Percentiles rank a stretch among this genome's conserved stretches.
phyloP scores from a whole-genome alignment of 2,888 invertebrate genomes.

The Lepeophtheirus nordmannii region DNA sequence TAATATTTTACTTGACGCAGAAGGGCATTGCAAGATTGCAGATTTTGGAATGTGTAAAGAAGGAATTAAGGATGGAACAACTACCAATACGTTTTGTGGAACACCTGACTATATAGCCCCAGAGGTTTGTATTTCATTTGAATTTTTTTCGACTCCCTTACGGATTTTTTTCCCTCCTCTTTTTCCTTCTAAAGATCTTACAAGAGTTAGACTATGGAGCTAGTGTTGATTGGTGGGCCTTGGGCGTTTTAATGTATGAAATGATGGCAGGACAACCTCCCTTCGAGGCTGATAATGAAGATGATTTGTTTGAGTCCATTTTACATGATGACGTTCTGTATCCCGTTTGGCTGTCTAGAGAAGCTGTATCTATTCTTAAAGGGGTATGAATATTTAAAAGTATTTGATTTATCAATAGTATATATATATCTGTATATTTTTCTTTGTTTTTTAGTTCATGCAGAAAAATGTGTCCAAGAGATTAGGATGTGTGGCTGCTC shows the following conservation, averaged over 20 bases:
- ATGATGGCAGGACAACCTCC: constrained; percentile 99
- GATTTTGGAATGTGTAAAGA: constrained; percentile 99
- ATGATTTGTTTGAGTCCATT: constrained; percentile 95
- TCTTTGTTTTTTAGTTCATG: constrained; percentile 52
- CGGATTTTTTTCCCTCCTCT: background rate
- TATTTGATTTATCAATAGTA: too few relatives aligned
- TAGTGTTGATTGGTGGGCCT: constrained; percentile 62
- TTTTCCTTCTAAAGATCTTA: constrained; percentile 46
- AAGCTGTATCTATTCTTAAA: constrained; percentile 76
- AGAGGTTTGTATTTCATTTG: constrained; percentile 43
- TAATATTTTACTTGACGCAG: constrained; percentile 88
- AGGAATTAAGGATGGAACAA: constrained; percentile 68
- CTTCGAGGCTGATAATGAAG: constrained; percentile 98
- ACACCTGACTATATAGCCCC: constrained; percentile 99
- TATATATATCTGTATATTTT: background rate
- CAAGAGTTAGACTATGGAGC: constrained; percentile 55
- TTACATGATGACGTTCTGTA: constrained; percentile 95
- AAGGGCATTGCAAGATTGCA: constrained; percentile 84
- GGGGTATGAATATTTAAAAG: constrained; percentile 37
- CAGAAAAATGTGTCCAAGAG: constrained; percentile 88
- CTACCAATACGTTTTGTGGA: constrained; percentile 96
- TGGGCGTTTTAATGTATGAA: constrained; percentile 95
- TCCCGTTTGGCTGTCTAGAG: constrained; percentile 86
- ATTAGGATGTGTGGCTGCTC: constrained; percentile 65
- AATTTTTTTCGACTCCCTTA: background rate